Evolutionary conservation across 2,888 invertebrate genomes (phyloP).

Genomic region (Homarus gammarus): DNA sequence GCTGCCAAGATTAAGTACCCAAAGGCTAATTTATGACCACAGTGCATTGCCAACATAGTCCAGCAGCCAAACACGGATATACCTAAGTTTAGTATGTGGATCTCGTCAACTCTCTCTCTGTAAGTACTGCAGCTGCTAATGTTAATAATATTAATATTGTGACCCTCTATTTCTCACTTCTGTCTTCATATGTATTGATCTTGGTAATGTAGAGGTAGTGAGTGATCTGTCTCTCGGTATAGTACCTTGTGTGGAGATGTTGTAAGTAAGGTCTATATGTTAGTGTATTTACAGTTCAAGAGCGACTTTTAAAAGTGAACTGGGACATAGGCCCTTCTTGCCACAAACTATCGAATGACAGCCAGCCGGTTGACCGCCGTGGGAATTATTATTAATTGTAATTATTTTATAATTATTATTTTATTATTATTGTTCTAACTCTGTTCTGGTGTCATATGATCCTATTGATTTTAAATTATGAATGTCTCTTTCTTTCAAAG

Average conservation of each 20-base stretch:
- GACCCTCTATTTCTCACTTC: constrained; percentile 67
- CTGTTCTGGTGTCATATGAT: constrained; percentile 51
- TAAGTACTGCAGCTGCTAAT: constrained; percentile 67
- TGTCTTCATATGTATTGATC: constrained; percentile 71
- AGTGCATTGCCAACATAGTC: not conserved
- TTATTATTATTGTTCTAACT: constrained; percentile 48
- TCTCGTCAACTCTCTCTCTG: constrained; percentile 50
- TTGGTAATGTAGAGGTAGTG: constrained; percentile 69
- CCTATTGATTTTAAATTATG: constrained; percentile 50
- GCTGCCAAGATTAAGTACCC: constrained; percentile 45
- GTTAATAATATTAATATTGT: constrained; percentile 71
- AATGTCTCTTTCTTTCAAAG: constrained; percentile 29
- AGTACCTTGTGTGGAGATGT: constrained; percentile 71
- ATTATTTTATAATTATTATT: constrained; percentile 45
- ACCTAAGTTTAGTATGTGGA: constrained; percentile 61
- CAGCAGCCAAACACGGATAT: constrained; percentile 33
- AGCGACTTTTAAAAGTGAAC: constrained; percentile 56
- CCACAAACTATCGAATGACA: constrained; percentile 62
- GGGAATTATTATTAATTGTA: constrained; percentile 56
- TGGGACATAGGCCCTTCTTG: constrained; percentile 66
- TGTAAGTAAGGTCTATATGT: constrained; percentile 72
- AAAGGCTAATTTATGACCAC: constrained; percentile 47
- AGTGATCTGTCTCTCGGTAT: constrained; percentile 61
- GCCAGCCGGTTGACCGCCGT: constrained; percentile 58
- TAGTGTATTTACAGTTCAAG: constrained; percentile 62